phyloP scores from a whole-genome alignment of 2,888 invertebrate genomes.

The Matsumyia berberina region DNA sequence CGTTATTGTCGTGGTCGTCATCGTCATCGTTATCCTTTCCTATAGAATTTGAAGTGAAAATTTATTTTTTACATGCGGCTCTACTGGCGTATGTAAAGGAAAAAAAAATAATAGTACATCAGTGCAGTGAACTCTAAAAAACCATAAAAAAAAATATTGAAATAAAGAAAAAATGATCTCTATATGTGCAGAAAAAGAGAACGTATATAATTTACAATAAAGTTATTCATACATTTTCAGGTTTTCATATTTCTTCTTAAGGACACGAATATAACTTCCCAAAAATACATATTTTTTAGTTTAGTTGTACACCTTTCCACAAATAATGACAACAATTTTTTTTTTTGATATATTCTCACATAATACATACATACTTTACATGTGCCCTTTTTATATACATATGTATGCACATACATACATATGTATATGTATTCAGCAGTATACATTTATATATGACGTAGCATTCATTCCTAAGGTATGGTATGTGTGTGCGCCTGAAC shows the following conservation, averaged over 20 bases:
- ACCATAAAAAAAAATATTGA: no score
- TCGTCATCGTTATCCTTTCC: conserved; percentile 36
- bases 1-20: conserved; percentile 25
- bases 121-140: conserved; percentile 53
- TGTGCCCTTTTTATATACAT: conserved; percentile 3
- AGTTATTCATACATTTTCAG: conserved; percentile 9
- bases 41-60: conserved; percentile 9
- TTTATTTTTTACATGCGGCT: neutral
- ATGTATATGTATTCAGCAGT: conserved; percentile 7
- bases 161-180: no score
- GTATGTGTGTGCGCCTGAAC: conserved; percentile 19
- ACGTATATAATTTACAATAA: conserved; percentile 6
- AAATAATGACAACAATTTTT: conserved; percentile 23
- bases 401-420: neutral
- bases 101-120: conserved; percentile 25
- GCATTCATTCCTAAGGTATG: neutral
- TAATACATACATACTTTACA: neutral
- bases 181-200: conserved; percentile 12
- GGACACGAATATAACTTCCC: neutral
- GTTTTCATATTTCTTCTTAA: conserved; percentile 11
- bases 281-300: neutral
- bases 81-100: neutral
- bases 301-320: conserved; percentile 17
- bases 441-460: neutral
- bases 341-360: neutral